phyloP scores from a whole-genome alignment of 2,888 invertebrate genomes.

The Megaustenia siamemsis region DNA sequence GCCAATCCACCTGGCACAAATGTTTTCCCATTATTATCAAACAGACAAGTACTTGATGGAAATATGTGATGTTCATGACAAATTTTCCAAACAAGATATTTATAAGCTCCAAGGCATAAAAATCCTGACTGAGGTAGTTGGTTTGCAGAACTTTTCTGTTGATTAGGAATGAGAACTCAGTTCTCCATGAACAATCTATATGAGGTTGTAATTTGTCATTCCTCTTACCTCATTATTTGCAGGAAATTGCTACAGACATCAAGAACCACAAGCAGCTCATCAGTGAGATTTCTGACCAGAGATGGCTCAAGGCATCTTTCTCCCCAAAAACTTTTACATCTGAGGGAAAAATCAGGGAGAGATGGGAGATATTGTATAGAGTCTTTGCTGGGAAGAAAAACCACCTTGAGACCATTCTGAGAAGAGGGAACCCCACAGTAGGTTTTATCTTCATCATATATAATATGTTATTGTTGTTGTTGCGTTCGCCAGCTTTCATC shows the following conservation, averaged over 20 bases:
- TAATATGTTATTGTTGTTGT: too few relatives aligned
- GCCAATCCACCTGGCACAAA: too few relatives aligned
- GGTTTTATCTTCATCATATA: too few relatives aligned
- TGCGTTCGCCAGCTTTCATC: too few relatives aligned
- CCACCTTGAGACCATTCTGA: slow-evolving; percentile 65
- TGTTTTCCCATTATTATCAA: too few relatives aligned
- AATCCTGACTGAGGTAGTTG: not conserved
- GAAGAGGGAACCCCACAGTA: slow-evolving; percentile 63
- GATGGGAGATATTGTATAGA: slow-evolving; percentile 69
- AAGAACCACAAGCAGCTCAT: slow-evolving; percentile 69
- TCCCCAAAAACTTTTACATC: slow-evolving; percentile 54
- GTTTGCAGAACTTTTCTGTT: not conserved
- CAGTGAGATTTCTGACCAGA: slow-evolving; percentile 60
- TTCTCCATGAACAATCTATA: not conserved
- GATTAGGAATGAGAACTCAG: not conserved
- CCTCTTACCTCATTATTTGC: slow-evolving; percentile 13
- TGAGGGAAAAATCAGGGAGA: slow-evolving; percentile 64
- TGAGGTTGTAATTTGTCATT: not conserved
- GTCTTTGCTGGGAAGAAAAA: slow-evolving; percentile 69
- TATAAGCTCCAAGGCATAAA: too few relatives aligned
- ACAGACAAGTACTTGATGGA: too few relatives aligned
- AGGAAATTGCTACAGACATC: slow-evolving; percentile 70
- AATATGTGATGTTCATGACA: too few relatives aligned
- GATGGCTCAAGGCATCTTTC: not conserved
- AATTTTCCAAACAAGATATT: too few relatives aligned